Evolutionary conservation across 1,140 invertebrate genomes (phyloP), one percentile per base, ranked within the genome.

Genomic region (Caenorhabditis remanei): DNA sequence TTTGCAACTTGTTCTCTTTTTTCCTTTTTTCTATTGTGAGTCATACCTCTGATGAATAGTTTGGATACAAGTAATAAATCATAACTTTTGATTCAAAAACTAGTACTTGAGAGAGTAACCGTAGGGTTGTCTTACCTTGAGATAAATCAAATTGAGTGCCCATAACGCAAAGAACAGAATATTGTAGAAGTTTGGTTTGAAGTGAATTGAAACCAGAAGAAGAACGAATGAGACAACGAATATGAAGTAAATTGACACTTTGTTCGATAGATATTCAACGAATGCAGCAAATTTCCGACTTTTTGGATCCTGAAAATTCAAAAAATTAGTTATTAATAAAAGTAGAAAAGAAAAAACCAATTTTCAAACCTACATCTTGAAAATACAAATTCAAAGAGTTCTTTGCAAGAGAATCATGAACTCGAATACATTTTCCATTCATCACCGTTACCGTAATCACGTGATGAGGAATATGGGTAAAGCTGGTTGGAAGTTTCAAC

Each of bases 131-230:
- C 58, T 88, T 65, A 90, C 90, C 63, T 91, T 87, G 41, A 91
- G 75, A 40, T 86, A 83, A 67, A 91, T 63, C 48, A 91, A 84
- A 41, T 90, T 75, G 8, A 91, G 24, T 24, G 86, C 85, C 83
- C 91, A 92, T 63, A 92, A 87, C 32, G 89, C 83, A 63, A 92
- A 91, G 82, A 91, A 92, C 21, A 92, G 90, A 55, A 91, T 84
- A 13, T 84, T 85, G 79, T 91, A 92, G 41, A 92, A 46, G 43
- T 85, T 87, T 11, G 87, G 86, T 11, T 71, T 83, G 43, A 88
- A 75, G 13, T 86, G 58, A 11, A 88, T 84, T 5, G 88, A 65
- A 65, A 91, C 91, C 19, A 93, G n/a, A 40, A 92, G 87, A 4
- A 92, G 67, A 8, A 92, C 90, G 32, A 89, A 46, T 13, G 85